These are phyloP conservation scores for Drosophila melanica DNA, from an alignment of 1,140 invertebrate species.

Conservation along the genomic window DNA sequence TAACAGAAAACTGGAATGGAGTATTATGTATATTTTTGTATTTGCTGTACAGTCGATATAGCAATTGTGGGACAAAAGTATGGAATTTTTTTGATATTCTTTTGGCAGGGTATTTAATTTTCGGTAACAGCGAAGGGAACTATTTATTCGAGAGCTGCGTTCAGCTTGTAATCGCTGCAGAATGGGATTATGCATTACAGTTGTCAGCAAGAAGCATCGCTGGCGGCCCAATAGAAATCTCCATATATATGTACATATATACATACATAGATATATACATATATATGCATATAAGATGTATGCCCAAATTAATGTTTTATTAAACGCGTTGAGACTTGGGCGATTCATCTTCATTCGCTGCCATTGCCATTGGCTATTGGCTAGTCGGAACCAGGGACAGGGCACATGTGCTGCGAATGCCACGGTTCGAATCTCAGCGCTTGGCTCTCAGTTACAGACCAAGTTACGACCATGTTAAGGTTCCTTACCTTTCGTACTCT, in stretches of 20 bases:
- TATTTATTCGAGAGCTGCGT: too few relatives aligned
- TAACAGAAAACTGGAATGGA: too few relatives aligned
- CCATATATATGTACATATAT: slow-evolving; percentile 10
- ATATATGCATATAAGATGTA: slow-evolving; percentile 18
- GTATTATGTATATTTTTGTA: too few relatives aligned
- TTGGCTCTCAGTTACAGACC: slow-evolving; percentile 25
- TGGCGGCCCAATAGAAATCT: slow-evolving; percentile 42
- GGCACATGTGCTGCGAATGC: slow-evolving; percentile 29
- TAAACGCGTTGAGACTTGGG: slow-evolving; percentile 49
- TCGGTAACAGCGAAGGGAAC: too few relatives aligned
- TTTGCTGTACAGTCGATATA: too few relatives aligned
- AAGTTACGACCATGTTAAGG: slow-evolving; percentile 17
- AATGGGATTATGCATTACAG: slow-evolving; percentile 11
- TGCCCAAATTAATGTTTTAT: slow-evolving; percentile 54
- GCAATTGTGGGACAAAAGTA: too few relatives aligned
- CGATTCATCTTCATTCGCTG: slow-evolving; percentile 53
- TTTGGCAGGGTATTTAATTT: too few relatives aligned
- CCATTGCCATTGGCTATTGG: slow-evolving; percentile 49
- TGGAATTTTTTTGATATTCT: too few relatives aligned
- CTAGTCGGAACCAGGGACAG: slow-evolving; percentile 7
- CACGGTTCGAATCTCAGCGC: slow-evolving; percentile 16
- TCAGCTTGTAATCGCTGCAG: too few relatives aligned
- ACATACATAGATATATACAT: neutral
- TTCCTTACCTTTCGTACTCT: slow-evolving; percentile 22
- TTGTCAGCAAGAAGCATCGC: slow-evolving; percentile 36